Base-by-base conservation (phyloP, 2,888 invertebrate species). In the Scrobipalpa costella region DNA sequence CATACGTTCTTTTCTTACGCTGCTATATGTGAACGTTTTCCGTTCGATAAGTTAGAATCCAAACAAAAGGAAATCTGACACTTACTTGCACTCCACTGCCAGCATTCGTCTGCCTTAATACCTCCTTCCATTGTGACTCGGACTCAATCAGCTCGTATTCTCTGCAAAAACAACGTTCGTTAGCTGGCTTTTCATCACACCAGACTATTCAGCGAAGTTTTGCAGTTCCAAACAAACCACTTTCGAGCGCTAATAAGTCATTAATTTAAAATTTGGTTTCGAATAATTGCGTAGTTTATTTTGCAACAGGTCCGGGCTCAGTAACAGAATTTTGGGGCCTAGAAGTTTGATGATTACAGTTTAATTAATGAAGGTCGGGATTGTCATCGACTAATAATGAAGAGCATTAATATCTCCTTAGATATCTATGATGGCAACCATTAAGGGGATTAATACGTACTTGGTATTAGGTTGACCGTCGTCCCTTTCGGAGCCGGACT, bases 51-150 rank as follows among this genome's bases (percentile, higher is more conserved):
- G 27, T 5, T 27, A 3, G 27, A 27, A 27, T 27, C 27, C 17
- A 40, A 59, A 59, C 19, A 40, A 36, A 34, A 57, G 7, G 19
- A 44, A 33, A 44, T 27, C 7, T 40, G 59, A 44, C 7, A 76
- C 80, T 76, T 73, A 91, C 90, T 81, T 91, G 92, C 69, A 92
- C 93, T 52, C 88, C 88, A 65, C 86, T 88, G 61, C 88, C 88
- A 60, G 83, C 88, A 67, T 92, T 92, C 50, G 95, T 94, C 74
- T 95, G 94, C 74, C 94, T 94, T 81, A 97, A 95, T 55, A 96
- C 96, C 88, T 97, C 97, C 72, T 95, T 94, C 97, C 97, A 98
- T 83, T 97, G 97, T 62, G 95, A 94, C 73, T 96, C 96, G 7
- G 97, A 97, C 80, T 97, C 97, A 57, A 98, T 95, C 74, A 97